Conservation (phyloP, 2,888 invertebrate species). For the Chymomyza amoena region DNA sequence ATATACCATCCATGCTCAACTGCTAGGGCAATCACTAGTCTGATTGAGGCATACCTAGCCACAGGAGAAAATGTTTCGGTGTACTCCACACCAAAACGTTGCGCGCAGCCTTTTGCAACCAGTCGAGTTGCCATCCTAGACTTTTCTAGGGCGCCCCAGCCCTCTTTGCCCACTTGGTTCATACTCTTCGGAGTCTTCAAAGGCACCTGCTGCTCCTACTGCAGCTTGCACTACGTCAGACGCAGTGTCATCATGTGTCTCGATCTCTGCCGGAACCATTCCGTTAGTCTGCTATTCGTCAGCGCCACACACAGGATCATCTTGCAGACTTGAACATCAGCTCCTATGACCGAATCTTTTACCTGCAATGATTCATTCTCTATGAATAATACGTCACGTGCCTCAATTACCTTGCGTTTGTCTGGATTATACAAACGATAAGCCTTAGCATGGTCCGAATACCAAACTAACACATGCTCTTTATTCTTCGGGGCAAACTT, state of each 20-base stretch:
- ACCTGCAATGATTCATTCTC: not conserved
- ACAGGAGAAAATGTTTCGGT: slow-evolving; percentile 43
- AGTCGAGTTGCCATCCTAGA: slow-evolving; percentile 20
- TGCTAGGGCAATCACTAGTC: slow-evolving; percentile 41
- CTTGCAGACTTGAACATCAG: too few species aligned
- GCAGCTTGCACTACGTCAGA: not conserved
- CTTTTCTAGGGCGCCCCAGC: not conserved
- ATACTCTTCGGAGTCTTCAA: not conserved
- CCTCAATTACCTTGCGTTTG: slow-evolving; percentile 8
- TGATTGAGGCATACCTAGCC: slow-evolving; percentile 35
- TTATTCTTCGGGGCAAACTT: slow-evolving; percentile 14
- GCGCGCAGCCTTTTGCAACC: slow-evolving; percentile 38
- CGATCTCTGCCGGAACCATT: too few species aligned
- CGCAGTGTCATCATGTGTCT: slow-evolving; percentile 1
- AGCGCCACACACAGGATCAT: too few species aligned
- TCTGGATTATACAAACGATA: slow-evolving; percentile 25
- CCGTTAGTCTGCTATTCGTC: too few species aligned
- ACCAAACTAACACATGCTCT: slow-evolving; percentile 19
- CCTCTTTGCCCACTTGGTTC: not conserved
- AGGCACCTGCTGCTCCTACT: not conserved
- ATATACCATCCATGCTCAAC: slow-evolving; percentile 37
- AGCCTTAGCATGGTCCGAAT: slow-evolving; percentile 28
- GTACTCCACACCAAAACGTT: slow-evolving; percentile 33
- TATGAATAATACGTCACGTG: slow-evolving; percentile 7
- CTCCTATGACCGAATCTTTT: too few species aligned